Base-by-base conservation (phyloP, 2,113 vertebrate genomes). In the Octodon degus region DNA sequence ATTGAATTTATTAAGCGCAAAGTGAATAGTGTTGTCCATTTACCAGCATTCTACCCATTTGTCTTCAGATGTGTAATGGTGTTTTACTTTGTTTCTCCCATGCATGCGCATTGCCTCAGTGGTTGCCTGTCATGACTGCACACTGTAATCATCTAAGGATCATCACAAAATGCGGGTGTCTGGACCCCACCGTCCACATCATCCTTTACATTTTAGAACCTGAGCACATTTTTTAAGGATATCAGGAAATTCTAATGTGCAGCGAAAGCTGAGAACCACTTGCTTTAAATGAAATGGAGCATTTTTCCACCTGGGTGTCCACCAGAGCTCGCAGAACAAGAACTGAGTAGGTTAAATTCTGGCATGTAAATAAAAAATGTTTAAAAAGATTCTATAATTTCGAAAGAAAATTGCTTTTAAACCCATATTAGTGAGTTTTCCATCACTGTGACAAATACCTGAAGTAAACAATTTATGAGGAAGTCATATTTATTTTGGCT, bases 281-380 rank as follows among this genome's bases (percentile, higher is more conserved):
- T 32, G 25, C 53, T 84, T 90, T 84, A 84, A 92, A 87, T 68
- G 86, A 90, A 86, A 37, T 27, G 25, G 14, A 85, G 24, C 43
- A 53, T 10, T 43, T 94, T 55, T 90, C 70, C n/a, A 65, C 10
- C 85, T 32, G 7, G 65, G 9, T 63, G 1, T 60, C 76, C 63
- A 92, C 22, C 68, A 93, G 92, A 89, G 14, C 55, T 93, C 83
- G 94, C 22, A 91, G 84, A 68, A 90, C 84, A 53, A 79, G 34
- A 96, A 80, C 60, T 25, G 6, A 40, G 2, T 81, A 43, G 91
- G 34, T 50, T 65, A 32, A 88, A 74, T 92, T 81, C 90, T 60
- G 65, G 91, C 11, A 37, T 37, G 16, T 63, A 86, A 81, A 67
- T 25, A 93, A 55, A 34, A 92, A 34, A 27, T 68, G 19, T 37